Evolutionary conservation across 2,888 invertebrate genomes (phyloP).

Genomic region (Nomada ferruginata): DNA sequence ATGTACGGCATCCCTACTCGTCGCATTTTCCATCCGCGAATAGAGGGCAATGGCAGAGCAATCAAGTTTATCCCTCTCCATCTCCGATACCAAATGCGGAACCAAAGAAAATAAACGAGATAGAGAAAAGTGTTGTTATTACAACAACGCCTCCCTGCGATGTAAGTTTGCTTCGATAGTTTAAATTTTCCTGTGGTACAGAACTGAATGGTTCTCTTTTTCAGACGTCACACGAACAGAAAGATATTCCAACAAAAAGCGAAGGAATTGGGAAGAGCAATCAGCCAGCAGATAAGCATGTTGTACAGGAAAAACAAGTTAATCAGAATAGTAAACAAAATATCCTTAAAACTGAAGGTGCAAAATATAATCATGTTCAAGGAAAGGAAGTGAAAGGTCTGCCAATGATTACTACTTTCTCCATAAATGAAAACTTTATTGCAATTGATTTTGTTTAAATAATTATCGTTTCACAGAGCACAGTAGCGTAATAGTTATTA

Average conservation of each 20-base stretch:
- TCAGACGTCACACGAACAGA: conserved; percentile 59
- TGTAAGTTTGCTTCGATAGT: conserved; percentile 56
- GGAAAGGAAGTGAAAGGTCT: conserved; percentile 59
- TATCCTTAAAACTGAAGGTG: conserved; percentile 22
- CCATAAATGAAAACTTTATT: neutral
- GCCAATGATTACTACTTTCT: neutral
- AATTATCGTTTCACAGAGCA: conserved; percentile 48
- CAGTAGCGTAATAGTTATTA: conserved; percentile 60
- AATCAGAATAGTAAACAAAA: conserved; percentile 43
- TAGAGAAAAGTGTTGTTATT: conserved; percentile 62
- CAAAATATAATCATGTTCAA: conserved; percentile 49
- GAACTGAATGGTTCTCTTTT: neutral
- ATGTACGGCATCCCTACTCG: conserved; percentile 54
- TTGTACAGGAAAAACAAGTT: conserved; percentile 32
- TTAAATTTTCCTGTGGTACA: neutral
- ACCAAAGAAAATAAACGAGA: conserved; percentile 57
- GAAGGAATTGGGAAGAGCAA: conserved; percentile 29
- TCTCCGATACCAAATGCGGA: conserved; percentile 66
- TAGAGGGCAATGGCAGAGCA: conserved; percentile 75
- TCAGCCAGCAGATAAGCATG: conserved; percentile 36
- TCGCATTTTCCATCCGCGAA: conserved; percentile 74
- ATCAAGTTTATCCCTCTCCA: conserved; percentile 69
- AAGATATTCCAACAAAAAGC: conserved; percentile 32
- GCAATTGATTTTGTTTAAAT: neutral
- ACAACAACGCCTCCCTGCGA: conserved; percentile 69